phyloP scores from a whole-genome alignment of 2,888 invertebrate genomes.

The Urechis unicinctus region DNA sequence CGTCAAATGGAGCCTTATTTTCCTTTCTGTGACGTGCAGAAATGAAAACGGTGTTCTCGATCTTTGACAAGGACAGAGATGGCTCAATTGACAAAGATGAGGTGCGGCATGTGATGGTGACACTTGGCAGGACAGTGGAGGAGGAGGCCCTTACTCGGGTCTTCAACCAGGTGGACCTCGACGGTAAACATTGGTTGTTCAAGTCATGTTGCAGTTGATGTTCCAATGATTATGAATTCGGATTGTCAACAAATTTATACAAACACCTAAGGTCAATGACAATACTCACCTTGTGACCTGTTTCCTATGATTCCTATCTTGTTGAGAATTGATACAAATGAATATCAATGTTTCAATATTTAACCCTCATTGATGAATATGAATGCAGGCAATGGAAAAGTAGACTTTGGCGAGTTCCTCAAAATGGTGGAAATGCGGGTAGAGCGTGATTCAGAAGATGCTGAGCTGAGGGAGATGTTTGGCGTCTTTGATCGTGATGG shows the following conservation, averaged over 20 bases:
- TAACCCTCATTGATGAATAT: neutral
- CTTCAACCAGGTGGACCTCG: conserved; percentile 16
- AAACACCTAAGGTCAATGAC: too few species aligned
- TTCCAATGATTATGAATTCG: neutral
- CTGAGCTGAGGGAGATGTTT: conserved; percentile 13
- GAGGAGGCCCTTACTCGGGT: conserved; percentile 9
- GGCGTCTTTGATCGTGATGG: conserved; percentile 8
- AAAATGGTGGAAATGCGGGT: conserved; percentile 4
- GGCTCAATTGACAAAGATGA: conserved; percentile 19
- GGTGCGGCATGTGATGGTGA: conserved; percentile 3
- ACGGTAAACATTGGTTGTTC: conserved; percentile 9
- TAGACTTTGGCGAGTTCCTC: conserved; percentile 14
- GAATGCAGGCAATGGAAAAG: conserved; percentile 9
- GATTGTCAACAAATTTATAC: neutral
- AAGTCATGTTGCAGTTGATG: neutral
- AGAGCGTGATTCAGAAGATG: conserved; percentile 5
- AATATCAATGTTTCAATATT: too few species aligned
- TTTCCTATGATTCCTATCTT: too few species aligned
- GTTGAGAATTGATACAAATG: too few species aligned
- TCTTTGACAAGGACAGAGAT: conserved; percentile 19
- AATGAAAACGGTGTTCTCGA: conserved; percentile 10
- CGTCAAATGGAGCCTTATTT: too few species aligned
- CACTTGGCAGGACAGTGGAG: conserved; percentile 10
- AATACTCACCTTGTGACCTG: too few species aligned
- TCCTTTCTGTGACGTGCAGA: too few species aligned